phyloP scores from a whole-genome alignment of 2,797 vertebrate genomes.

The Pseudotriccus pelzelni region DNA sequence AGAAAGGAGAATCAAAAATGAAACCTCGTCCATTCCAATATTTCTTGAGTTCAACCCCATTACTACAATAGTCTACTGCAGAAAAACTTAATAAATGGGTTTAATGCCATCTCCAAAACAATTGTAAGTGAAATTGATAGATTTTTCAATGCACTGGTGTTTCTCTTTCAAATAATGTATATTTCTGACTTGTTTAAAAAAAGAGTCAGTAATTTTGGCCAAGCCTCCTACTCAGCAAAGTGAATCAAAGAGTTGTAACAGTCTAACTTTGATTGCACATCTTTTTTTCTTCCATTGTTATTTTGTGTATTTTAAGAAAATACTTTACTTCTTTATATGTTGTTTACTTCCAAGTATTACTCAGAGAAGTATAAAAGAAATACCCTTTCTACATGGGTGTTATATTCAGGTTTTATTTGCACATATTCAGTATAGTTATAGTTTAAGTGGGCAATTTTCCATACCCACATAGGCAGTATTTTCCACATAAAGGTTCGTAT shows the following conservation, averaged over 20 bases:
- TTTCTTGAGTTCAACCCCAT: neutral
- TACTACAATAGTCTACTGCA: neutral
- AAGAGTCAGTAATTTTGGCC: neutral
- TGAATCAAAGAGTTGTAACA: neutral
- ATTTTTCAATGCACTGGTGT: neutral
- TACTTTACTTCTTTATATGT: neutral
- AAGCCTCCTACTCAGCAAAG: neutral
- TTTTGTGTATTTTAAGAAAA: neutral
- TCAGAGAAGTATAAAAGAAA: slow-evolving; percentile 30
- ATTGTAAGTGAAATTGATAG: neutral
- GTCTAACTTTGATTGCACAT: neutral
- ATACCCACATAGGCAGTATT: slow-evolving; percentile 63
- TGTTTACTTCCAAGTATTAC: neutral
- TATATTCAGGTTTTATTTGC: slow-evolving; percentile 73
- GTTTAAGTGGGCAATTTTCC: slow-evolving; percentile 70
- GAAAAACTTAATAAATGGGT: neutral
- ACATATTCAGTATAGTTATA: slow-evolving; percentile 66
- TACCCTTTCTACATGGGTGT: slow-evolving; percentile 32
- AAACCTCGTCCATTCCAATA: neutral
- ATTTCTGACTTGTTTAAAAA: neutral
- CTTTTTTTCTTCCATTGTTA: neutral
- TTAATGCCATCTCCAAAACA: neutral
- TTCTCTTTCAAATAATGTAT: neutral
- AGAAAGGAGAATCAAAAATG: neutral
- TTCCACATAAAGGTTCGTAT: slow-evolving; percentile 73